Evolutionary conservation across 2,888 invertebrate genomes (phyloP).

Genomic region (Prosopocoilus inquinatus): DNA sequence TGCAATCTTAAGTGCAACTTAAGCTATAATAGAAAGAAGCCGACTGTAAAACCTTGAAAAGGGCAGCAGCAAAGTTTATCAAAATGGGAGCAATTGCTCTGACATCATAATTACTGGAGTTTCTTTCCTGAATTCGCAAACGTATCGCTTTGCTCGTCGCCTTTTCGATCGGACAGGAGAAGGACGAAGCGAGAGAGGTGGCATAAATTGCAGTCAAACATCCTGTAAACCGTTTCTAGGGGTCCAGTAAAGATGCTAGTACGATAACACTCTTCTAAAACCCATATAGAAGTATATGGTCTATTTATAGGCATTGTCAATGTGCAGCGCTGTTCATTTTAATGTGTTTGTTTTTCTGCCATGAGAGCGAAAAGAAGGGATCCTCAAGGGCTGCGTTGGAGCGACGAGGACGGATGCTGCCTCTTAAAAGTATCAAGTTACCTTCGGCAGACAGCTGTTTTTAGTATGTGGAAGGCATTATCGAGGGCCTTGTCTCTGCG

Average conservation of each 20-base stretch:
- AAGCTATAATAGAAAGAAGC: constrained; percentile 4
- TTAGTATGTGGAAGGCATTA: constrained; percentile 44
- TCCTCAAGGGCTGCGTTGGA: constrained; percentile 18
- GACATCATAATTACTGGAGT: constrained; percentile 30
- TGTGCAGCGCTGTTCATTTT: constrained; percentile 53
- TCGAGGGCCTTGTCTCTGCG: constrained; percentile 22
- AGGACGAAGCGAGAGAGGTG: constrained; percentile 6
- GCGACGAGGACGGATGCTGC: constrained; percentile 37
- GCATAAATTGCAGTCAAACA: constrained; percentile 25
- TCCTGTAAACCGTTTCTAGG: constrained; percentile 32
- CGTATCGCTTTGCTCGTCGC: constrained; percentile 2
- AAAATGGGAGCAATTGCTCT: constrained; percentile 30
- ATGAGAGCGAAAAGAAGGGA: constrained; percentile 39
- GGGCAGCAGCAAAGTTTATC: constrained; percentile 28
- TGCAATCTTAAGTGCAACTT: background rate
- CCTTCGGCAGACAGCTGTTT: constrained; percentile 52
- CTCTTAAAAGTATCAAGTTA: constrained; percentile 54
- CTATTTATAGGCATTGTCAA: constrained; percentile 54
- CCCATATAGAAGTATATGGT: constrained; percentile 50
- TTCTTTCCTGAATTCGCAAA: constrained; percentile 13
- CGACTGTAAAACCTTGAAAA: constrained; percentile 23
- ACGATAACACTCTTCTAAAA: constrained; percentile 36
- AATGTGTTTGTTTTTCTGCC: constrained; percentile 53
- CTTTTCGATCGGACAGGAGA: constrained; percentile 2
- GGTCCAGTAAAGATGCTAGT: constrained; percentile 31